These are phyloP conservation scores for human DNA, from an alignment of 2,113 vertebrate species.

Conservation along the genomic window GRCh38 chr6:57262501-57263000, in stretches of 20 bases:
- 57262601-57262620: neutral
- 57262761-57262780: neutral
- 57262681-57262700: neutral
- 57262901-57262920: neutral
- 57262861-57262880: neutral
- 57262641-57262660: neutral
- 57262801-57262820: neutral
- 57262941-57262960: neutral
- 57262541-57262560: neutral
- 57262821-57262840: neutral
- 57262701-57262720: neutral
- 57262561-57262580: conserved; percentile 1
- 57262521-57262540: neutral
- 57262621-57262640: neutral
- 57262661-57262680: neutral
- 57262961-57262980: too few relatives aligned
- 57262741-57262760: neutral
- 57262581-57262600: neutral
- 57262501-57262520: neutral
- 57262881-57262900: neutral
- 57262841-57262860: neutral
- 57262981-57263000: neutral
- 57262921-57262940: neutral
- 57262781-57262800: neutral
- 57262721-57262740: neutral